Conservation (phyloP, 2,113 vertebrate genomes). For the Otis tarda region DNA sequence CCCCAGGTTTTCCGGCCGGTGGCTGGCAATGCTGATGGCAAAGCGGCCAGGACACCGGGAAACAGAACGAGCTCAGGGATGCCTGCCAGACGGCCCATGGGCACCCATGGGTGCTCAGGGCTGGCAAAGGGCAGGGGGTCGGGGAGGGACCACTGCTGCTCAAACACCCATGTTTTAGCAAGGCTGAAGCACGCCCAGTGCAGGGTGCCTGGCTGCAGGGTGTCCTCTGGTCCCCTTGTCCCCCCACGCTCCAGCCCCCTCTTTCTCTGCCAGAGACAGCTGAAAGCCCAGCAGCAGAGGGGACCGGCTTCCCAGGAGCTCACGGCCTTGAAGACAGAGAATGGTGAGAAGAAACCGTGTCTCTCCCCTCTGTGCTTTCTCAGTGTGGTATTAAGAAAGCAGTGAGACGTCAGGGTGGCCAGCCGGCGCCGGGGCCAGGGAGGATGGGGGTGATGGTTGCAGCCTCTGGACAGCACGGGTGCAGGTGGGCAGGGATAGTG, state of each 20-base stretch:
- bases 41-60: not conserved
- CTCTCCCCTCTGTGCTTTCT: not conserved
- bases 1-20: not conserved
- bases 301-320: slow-evolving; percentile 46
- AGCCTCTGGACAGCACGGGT: not conserved
- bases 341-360: slow-evolving; percentile 54
- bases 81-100: not conserved
- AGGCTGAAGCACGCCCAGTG: fast-evolving
- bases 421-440: not conserved
- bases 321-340: slow-evolving; percentile 17
- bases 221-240: not conserved
- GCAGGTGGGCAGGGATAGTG: not conserved
- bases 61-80: fast-evolving
- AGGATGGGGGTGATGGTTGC: not conserved
- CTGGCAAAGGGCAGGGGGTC: not conserved
- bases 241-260: not conserved
- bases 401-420: not conserved
- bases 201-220: not conserved
- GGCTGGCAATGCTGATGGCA: fast-evolving
- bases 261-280: slow-evolving; percentile 57
- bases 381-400: not conserved
- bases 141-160: not conserved
- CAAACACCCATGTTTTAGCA: fast-evolving
- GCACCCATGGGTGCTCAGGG: not conserved
- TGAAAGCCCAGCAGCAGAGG: slow-evolving; percentile 36